phyloP scores from a whole-genome alignment of 2,888 invertebrate species.

The Plusia festucae region DNA sequence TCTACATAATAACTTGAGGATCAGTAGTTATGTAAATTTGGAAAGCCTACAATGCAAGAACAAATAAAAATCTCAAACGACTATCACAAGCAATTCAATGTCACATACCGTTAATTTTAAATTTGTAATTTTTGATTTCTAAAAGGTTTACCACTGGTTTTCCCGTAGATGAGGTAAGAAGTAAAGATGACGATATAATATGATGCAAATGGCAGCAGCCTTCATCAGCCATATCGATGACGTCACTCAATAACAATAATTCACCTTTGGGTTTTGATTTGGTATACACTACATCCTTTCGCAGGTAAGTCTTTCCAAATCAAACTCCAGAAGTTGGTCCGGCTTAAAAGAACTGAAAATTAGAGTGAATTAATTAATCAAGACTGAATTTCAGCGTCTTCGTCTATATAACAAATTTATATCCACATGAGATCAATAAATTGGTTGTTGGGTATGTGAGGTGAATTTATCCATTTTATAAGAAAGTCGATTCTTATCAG shows the following conservation, averaged over 20 bases:
- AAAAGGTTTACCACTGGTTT: neutral
- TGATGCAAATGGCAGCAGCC: neutral
- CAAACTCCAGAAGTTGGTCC: too few species aligned
- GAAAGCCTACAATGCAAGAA: too few species aligned
- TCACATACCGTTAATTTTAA: neutral
- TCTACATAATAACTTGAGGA: too few species aligned
- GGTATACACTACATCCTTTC: neutral
- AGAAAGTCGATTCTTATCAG: too few species aligned
- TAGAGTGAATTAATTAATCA: neutral
- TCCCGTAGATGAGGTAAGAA: constrained; percentile 3
- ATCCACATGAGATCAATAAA: too few species aligned
- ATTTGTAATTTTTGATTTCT: neutral
- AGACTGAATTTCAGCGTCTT: neutral
- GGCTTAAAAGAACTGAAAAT: neutral
- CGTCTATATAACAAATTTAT: too few species aligned
- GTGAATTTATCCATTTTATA: too few species aligned
- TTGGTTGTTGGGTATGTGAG: too few species aligned
- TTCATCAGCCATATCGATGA: neutral
- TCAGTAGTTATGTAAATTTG: too few species aligned
- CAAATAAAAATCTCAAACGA: neutral
- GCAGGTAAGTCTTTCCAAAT: too few species aligned
- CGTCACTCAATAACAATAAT: neutral
- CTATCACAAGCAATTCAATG: neutral
- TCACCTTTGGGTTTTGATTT: neutral
- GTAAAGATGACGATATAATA: neutral